Evolutionary conservation across 2,888 invertebrate species (phyloP).

Genomic region (Uloborus plumipes): DNA sequence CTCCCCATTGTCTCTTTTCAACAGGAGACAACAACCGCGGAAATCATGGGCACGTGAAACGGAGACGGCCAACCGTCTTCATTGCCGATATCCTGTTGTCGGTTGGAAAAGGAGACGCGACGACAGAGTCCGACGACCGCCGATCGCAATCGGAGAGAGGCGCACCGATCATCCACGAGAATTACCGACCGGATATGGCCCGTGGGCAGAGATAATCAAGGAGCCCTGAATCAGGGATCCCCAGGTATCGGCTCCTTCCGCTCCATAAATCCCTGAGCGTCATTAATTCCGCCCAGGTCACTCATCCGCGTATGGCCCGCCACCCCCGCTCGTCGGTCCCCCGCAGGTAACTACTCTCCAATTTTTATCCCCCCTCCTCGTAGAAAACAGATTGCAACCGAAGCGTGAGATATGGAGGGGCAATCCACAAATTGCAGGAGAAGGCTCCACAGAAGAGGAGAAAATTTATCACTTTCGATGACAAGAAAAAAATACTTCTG

Average conservation of each 20-base stretch:
- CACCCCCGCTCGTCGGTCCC: slow-evolving; percentile 5
- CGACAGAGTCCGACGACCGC: slow-evolving; percentile 15
- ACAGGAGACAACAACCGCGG: no score
- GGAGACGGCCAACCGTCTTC: no score
- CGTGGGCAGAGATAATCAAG: slow-evolving; percentile 25
- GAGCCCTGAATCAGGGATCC: neutral
- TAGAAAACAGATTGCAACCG: slow-evolving; percentile 25
- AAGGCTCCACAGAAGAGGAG: neutral
- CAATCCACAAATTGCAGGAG: slow-evolving; percentile 18
- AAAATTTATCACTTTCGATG: no score
- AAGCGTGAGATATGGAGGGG: slow-evolving; percentile 56
- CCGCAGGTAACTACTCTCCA: slow-evolving; percentile 27
- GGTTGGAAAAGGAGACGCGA: neutral
- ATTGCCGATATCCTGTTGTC: neutral
- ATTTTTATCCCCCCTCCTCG: neutral
- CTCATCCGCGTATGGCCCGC: slow-evolving; percentile 34
- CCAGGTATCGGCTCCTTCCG: slow-evolving; percentile 46
- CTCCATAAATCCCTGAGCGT: slow-evolving; percentile 56
- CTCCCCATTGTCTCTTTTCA: no score
- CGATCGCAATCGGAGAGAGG: neutral
- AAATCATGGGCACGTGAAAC: no score
- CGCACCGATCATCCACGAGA: slow-evolving; percentile 37
- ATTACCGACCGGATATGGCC: slow-evolving; percentile 38
- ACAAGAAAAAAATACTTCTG: no score
- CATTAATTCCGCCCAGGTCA: slow-evolving; percentile 49